Conservation (phyloP, 2,888 invertebrate species). For the Alloscopus bannaensis region DNA sequence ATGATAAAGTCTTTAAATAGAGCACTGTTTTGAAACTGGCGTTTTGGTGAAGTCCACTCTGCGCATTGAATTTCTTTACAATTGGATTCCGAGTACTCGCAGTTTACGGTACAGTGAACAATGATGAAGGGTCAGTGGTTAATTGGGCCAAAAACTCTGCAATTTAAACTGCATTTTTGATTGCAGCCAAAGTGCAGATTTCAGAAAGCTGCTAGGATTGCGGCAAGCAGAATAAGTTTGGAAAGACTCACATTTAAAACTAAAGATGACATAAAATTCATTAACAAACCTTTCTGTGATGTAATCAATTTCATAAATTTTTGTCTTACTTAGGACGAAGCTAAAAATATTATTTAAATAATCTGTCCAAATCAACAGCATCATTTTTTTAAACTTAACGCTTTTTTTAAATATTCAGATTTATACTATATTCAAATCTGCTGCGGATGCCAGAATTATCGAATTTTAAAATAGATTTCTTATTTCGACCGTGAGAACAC, state of each 20-base stretch:
- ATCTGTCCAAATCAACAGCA: too few species aligned
- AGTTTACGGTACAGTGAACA: not conserved
- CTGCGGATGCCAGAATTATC: too few species aligned
- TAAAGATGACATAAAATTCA: not conserved
- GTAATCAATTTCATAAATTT: not conserved
- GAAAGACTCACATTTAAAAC: not conserved
- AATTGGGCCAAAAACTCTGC: conserved; percentile 23
- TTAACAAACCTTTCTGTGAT: not conserved
- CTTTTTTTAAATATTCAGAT: too few species aligned
- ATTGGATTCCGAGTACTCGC: not conserved
- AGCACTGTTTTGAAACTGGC: not conserved
- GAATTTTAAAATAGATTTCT: too few species aligned
- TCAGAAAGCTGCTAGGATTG: too few species aligned
- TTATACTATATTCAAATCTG: too few species aligned
- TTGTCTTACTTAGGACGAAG: not conserved
- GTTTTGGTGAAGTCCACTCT: too few species aligned
- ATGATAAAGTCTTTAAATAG: too few species aligned
- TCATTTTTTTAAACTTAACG: too few species aligned
- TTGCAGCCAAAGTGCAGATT: not conserved
- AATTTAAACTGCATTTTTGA: not conserved
- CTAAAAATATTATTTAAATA: too few species aligned
- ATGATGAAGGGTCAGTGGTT: conserved; percentile 30
- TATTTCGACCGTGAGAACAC: not conserved
- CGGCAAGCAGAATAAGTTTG: not conserved
- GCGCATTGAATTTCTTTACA: not conserved